Evolutionary conservation across 2,113 vertebrate species (phyloP).

Genomic region (Xiphorhynchus elegans): DNA sequence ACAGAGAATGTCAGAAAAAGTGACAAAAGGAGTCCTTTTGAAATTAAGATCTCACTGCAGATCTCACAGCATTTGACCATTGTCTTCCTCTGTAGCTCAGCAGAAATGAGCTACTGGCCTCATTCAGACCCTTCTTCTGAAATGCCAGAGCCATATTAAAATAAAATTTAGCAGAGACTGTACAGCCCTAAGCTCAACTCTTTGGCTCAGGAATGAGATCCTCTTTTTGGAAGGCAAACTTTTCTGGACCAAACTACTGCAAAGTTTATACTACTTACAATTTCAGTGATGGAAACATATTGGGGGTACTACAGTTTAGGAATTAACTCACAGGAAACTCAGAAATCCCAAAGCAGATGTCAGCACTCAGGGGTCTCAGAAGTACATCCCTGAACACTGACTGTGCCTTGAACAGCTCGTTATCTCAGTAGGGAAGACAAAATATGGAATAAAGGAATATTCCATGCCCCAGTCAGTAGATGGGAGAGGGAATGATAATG

Average conservation of each 20-base stretch:
- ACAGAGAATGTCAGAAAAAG: background rate
- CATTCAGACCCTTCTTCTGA: background rate
- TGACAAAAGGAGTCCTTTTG: background rate
- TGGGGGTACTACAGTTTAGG: background rate
- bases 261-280: background rate
- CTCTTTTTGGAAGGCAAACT: background rate
- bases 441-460: background rate
- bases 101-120: background rate
- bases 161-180: background rate
- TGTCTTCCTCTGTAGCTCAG: background rate
- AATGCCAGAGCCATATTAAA: background rate
- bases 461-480: background rate
- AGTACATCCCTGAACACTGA: background rate
- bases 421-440: background rate
- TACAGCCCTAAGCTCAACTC: background rate
- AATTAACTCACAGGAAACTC: background rate
- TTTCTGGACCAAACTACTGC: background rate
- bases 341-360: background rate
- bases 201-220: background rate
- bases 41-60: background rate
- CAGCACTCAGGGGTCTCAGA: background rate
- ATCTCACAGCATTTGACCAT: background rate
- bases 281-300: background rate
- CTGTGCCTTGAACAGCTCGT: background rate
- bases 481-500: background rate